These are phyloP conservation scores for Calidris pugnax DNA, from an alignment of 2,113 vertebrate genomes.

Conservation along the genomic window DNA sequence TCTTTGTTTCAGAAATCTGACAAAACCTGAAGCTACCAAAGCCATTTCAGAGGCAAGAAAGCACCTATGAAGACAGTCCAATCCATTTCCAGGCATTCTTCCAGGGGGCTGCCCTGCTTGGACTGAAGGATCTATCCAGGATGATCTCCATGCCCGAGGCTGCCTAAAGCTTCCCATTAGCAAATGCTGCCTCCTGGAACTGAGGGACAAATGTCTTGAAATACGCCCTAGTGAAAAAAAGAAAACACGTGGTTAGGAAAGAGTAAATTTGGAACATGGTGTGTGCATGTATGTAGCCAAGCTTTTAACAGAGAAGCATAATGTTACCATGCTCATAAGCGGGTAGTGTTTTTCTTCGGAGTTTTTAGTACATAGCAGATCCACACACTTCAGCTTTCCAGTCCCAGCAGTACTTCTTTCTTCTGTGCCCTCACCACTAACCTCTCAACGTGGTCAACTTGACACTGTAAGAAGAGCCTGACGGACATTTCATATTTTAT, in stretches of 20 bases:
- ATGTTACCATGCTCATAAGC: neutral
- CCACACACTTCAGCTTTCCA: neutral
- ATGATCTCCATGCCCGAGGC: constrained; percentile 16
- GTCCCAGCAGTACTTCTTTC: neutral
- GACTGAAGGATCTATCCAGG: constrained; percentile 52
- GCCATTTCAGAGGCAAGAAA: constrained; percentile 26
- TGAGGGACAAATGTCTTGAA: constrained; percentile 97
- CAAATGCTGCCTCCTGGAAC: constrained; percentile 98
- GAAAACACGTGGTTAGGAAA: constrained; percentile 57
- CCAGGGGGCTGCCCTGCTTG: constrained; percentile 27
- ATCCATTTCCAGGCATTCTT: constrained; percentile 55
- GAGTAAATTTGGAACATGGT: neutral
- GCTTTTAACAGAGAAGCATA: neutral
- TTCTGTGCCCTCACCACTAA: neutral
- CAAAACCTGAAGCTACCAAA: constrained; percentile 15
- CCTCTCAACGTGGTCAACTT: neutral
- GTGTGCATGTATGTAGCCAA: neutral
- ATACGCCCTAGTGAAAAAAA: constrained; percentile 82
- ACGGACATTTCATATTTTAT: neutral
- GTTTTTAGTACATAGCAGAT: neutral
- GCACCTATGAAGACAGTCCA: constrained; percentile 20
- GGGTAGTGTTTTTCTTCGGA: neutral
- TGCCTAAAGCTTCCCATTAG: constrained; percentile 94
- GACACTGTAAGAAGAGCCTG: neutral
- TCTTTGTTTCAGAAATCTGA: neutral